Percentiles rank a stretch among this genome's conserved stretches.
These are phyloP conservation scores for Apis florea DNA, from an alignment of 1,140 invertebrate genomes.

Conservation along the genomic window DNA sequence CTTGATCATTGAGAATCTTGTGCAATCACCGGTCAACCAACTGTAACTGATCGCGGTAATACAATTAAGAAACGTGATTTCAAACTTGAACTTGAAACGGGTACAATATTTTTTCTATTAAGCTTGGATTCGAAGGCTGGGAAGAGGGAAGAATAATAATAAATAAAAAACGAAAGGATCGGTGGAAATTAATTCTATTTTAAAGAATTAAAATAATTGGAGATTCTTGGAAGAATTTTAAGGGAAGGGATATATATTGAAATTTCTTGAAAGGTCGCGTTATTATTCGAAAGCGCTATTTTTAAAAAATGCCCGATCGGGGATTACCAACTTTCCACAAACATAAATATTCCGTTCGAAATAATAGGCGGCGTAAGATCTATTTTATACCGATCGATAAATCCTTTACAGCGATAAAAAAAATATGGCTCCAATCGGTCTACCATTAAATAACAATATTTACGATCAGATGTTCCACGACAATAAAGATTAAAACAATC, in stretches of 20 bases:
- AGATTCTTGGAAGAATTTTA: too few species aligned
- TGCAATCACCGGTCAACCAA: too few species aligned
- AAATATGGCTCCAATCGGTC: conserved; percentile 45
- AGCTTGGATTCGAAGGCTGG: background rate
- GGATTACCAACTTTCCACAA: conserved; percentile 38
- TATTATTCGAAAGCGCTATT: background rate
- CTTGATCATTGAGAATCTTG: too few species aligned
- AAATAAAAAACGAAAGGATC: too few species aligned
- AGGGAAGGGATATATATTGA: too few species aligned
- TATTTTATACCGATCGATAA: conserved; percentile 62
- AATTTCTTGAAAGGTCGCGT: too few species aligned
- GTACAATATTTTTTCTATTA: conserved; percentile 55
- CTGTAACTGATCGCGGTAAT: conserved; percentile 58
- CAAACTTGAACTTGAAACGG: too few species aligned
- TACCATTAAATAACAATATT: conserved; percentile 65
- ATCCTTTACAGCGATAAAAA: conserved; percentile 54
- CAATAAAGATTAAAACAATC: conserved; percentile 67
- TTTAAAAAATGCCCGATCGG: background rate
- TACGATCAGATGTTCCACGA: conserved; percentile 57
- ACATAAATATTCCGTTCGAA: conserved; percentile 52
- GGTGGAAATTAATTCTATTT: too few species aligned
- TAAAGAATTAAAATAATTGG: background rate
- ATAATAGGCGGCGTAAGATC: conserved; percentile 55
- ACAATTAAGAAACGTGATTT: conserved; percentile 64
- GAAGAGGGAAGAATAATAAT: too few species aligned